Percentiles rank a stretch among this genome's conserved stretches.
Conservation (phyloP, 2,113 vertebrate species). For the Centropristis striata region DNA sequence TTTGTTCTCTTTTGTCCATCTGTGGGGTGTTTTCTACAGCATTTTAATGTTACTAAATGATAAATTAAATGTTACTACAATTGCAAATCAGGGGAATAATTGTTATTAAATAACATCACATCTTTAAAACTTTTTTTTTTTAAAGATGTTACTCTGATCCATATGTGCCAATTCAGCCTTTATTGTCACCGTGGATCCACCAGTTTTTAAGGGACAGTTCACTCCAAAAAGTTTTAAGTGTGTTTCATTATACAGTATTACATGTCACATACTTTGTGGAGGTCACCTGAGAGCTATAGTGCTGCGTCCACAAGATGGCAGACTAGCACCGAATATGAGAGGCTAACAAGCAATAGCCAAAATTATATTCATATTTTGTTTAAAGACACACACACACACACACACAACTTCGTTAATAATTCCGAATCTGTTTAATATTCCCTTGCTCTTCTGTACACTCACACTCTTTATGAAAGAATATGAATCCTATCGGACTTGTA, state of each 20-base stretch:
- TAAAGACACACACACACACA: no score
- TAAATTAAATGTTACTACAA: not conserved
- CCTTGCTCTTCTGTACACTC: not conserved
- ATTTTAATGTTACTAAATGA: not conserved
- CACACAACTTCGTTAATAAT: not conserved
- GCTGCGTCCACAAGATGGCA: slow-evolving; percentile 30
- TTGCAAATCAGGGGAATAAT: not conserved
- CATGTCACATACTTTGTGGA: no score
- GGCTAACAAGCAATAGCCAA: not conserved
- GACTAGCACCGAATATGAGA: not conserved
- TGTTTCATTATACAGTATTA: no score
- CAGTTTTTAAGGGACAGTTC: no score
- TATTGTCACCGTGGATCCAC: not conserved
- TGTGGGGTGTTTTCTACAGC: not conserved
- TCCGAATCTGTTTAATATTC: not conserved
- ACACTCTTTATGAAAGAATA: not conserved
- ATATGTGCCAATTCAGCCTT: not conserved
- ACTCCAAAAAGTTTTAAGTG: no score
- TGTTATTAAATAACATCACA: not conserved
- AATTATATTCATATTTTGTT: no score
- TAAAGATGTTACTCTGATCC: not conserved
- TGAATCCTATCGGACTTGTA: not conserved
- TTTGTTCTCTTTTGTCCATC: not conserved
- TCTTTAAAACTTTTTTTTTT: not conserved
- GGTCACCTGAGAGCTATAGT: not conserved